Base-by-base conservation (phyloP, 1,140 invertebrate species). In the Conus betulinus region DNA sequence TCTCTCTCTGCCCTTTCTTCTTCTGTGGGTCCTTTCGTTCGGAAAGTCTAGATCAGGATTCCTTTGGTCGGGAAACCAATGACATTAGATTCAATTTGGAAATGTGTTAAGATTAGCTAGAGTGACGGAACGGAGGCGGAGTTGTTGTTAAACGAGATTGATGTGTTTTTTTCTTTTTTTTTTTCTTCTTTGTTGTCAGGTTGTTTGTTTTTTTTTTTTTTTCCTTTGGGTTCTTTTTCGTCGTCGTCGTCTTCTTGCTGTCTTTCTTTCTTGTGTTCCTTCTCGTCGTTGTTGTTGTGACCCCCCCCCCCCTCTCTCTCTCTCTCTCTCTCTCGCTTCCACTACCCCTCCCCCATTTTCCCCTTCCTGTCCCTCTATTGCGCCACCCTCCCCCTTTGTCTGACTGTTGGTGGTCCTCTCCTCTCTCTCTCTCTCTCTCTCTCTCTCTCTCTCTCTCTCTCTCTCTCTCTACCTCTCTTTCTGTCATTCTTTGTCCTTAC, bases 1-100 rank as follows among this genome's bases (percentile, higher is more conserved):
- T 57, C 57, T 60, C 57, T 15, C 57, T 60, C 1, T 60, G 8
- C 15, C 57, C 4, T 60, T 60, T 51, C 0, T 5, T 79, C 23
- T 0, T 3, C 51, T 79, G n/a, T 13, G 27, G n/a, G 5, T 11
- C 78, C 27, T 52, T n/a, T 51, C 25, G 51, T 20, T 7, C 25
- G 8, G 78, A 51, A 20, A 79, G 27, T 51, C 5, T 52, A 79
- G 51, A 79, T 52, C 11, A n/a, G 51, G 51, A 79, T 79, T 39
- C 7, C 27, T 53, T 81, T 81, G 15, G 51, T 20, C 23, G 23
- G 51, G 39, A 52, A 81, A 25, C 79, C 13, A 53, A 81, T 81
- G 39, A 81, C 11, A 81, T 81, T 81, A 15, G 79, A 23, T 81
- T 81, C 79, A 81, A 81, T 81, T 81, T 81, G 51, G 79, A 53